Conservation (phyloP, 2,888 invertebrate genomes). For the Agrypnus murinus region DNA sequence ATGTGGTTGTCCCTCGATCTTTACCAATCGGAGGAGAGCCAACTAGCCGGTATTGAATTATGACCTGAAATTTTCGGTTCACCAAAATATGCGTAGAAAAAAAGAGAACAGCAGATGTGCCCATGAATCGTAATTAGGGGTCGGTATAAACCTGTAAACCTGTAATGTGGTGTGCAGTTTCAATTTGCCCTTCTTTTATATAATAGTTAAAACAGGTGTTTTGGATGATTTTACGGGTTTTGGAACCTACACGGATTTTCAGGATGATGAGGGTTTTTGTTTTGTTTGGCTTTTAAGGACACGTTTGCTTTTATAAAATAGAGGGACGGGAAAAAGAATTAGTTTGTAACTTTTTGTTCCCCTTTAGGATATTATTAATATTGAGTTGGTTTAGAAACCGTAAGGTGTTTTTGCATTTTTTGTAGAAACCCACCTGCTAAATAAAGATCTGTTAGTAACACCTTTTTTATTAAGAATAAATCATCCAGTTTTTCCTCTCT, state of each 20-base stretch:
- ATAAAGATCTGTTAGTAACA: background rate
- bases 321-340: background rate
- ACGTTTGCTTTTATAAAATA: slow-evolving; percentile 15
- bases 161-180: slow-evolving; percentile 54
- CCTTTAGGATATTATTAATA: slow-evolving; percentile 1
- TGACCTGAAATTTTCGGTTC: slow-evolving; percentile 55
- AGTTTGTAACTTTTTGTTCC: background rate
- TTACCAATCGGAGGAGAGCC: slow-evolving; percentile 58
- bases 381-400: background rate
- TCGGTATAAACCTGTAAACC: slow-evolving; percentile 38
- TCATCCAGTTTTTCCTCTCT: background rate
- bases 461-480: background rate
- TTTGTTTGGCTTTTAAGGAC: slow-evolving; percentile 25
- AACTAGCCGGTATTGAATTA: slow-evolving; percentile 57
- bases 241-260: slow-evolving; percentile 13
- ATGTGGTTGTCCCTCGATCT: slow-evolving; percentile 64
- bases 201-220: slow-evolving; percentile 55
- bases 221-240: slow-evolving; percentile 52
- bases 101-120: slow-evolving; percentile 42
- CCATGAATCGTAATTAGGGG: slow-evolving; percentile 47
- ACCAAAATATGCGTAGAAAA: slow-evolving; percentile 30
- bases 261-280: background rate
- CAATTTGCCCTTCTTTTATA: slow-evolving; percentile 51
- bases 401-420: background rate
- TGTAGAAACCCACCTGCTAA: slow-evolving; percentile 10